A percentile compares a stretch with the other conserved stretches of the same genome.
phyloP scores from a whole-genome alignment of 2,113 vertebrate genomes.

The Chaenocephalus aceratus region DNA sequence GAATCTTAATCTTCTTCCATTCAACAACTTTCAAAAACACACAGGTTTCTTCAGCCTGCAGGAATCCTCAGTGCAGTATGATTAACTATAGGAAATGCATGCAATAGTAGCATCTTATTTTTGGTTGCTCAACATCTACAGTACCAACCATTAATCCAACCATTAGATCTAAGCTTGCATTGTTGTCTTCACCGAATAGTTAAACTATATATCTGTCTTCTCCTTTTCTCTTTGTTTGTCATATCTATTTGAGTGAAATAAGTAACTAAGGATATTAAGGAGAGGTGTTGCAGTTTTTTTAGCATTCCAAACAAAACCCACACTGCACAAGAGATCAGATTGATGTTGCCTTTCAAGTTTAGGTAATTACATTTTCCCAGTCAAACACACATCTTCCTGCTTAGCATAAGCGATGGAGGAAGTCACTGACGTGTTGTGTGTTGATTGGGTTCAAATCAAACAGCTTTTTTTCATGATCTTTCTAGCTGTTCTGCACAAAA shows the following conservation, averaged over 20 bases:
- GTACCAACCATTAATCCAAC: constrained; percentile 2
- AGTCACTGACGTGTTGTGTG: constrained; percentile 52
- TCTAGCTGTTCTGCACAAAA: constrained; percentile 33
- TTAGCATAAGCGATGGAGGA: constrained; percentile 34
- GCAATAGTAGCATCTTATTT: neutral
- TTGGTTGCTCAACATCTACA: neutral
- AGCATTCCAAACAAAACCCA: constrained; percentile 42
- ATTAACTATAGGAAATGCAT: no score
- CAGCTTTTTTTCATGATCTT: constrained; percentile 36
- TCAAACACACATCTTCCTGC: constrained; percentile 31
- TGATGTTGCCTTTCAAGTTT: constrained; percentile 61
- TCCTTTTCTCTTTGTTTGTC: neutral
- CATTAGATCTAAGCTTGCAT: neutral
- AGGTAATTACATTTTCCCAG: constrained; percentile 60
- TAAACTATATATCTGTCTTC: neutral
- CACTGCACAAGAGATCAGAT: constrained; percentile 43
- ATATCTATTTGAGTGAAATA: constrained; percentile 12
- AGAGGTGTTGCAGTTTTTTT: constrained; percentile 25
- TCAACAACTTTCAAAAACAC: neutral
- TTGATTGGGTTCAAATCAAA: constrained; percentile 56
- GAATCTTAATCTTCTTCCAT: neutral
- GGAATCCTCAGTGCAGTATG: no score
- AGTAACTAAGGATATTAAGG: neutral
- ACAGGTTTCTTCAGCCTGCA: neutral
- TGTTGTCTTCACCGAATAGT: neutral